These are phyloP conservation scores for Avahi laniger DNA, from an alignment of 2,797 vertebrate genomes.

Conservation along the genomic window DNA sequence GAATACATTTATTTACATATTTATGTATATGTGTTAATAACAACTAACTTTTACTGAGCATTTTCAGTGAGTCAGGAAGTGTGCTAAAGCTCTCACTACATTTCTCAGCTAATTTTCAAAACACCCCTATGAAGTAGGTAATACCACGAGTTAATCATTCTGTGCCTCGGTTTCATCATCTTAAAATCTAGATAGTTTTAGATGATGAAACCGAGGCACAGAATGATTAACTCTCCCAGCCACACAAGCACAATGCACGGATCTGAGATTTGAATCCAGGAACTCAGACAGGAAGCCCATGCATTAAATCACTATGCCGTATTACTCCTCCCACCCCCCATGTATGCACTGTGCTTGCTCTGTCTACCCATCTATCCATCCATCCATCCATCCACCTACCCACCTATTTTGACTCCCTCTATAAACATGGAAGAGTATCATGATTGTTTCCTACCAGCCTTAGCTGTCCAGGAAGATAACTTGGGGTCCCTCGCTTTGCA, in stretches of 20 bases:
- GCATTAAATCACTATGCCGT: background rate
- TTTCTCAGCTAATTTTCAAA: background rate
- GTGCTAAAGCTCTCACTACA: background rate
- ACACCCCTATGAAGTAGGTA: background rate
- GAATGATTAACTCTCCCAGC: background rate
- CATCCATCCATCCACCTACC: background rate
- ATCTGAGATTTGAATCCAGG: background rate
- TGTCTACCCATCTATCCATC: accelerated
- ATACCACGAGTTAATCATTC: too few species aligned
- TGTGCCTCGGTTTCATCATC: too few species aligned
- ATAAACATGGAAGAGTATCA: background rate
- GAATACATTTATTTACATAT: background rate
- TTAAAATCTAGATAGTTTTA: background rate
- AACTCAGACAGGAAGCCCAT: background rate
- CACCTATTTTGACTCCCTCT: background rate
- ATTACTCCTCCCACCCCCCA: accelerated
- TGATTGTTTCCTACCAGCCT: background rate
- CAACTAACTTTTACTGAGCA: background rate
- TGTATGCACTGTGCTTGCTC: accelerated
- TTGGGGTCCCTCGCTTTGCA: background rate
- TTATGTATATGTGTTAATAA: background rate
- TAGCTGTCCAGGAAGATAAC: background rate
- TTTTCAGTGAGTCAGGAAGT: background rate
- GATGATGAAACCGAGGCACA: background rate
- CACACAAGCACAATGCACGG: background rate